Evolutionary conservation across 2,888 invertebrate species (phyloP).

Genomic region (Luffia ferchaultella): DNA sequence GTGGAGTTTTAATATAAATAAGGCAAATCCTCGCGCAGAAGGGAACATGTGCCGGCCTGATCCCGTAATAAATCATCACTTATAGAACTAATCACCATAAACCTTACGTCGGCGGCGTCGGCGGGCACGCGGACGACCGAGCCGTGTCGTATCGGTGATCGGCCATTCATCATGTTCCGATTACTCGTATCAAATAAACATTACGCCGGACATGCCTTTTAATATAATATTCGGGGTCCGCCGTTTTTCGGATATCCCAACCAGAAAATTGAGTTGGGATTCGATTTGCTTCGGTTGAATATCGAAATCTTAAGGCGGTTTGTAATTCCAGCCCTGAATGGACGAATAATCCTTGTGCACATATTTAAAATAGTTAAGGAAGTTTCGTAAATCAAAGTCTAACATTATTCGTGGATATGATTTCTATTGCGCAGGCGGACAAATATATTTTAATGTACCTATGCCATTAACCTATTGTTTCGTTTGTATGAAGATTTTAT

Average conservation of each 20-base stretch:
- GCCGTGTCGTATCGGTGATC: conserved; percentile 21
- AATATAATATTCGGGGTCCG: conserved; percentile 31
- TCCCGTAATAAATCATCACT: conserved; percentile 63
- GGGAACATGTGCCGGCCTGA: conserved; percentile 51
- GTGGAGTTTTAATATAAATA: conserved; percentile 49
- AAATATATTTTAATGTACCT: no score
- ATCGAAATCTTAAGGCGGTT: conserved; percentile 21
- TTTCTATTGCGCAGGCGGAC: no score
- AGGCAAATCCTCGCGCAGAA: conserved; percentile 51
- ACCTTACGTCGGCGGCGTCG: conserved; percentile 29
- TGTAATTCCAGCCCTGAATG: no score
- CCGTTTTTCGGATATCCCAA: conserved; percentile 14
- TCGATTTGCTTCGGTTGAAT: conserved; percentile 26
- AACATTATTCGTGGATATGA: no score
- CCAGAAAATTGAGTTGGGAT: conserved; percentile 39
- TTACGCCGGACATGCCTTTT: conserved; percentile 42
- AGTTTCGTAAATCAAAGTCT: no score
- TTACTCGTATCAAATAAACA: conserved; percentile 63
- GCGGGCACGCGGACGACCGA: conserved; percentile 19
- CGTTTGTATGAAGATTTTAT: no score
- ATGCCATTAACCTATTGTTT: no score
- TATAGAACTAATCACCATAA: conserved; percentile 61
- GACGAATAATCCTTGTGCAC: no score
- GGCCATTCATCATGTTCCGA: conserved; percentile 55
- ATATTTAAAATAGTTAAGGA: no score